These are phyloP conservation scores for Calephelis perditalis DNA, from an alignment of 2,888 invertebrate species.

Conservation along the genomic window DNA sequence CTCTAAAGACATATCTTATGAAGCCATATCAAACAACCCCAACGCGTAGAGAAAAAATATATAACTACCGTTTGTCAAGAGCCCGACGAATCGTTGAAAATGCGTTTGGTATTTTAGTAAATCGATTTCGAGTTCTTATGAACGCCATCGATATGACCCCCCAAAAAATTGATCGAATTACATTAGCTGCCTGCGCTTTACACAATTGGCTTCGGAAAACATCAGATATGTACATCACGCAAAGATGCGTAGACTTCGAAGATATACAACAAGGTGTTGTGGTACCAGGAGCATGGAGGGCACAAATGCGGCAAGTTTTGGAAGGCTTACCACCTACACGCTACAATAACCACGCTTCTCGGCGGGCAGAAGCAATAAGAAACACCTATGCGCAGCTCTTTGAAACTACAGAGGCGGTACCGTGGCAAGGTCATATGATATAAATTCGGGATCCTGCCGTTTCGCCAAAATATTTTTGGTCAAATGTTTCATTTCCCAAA, in stretches of 20 bases:
- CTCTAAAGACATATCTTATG: constrained; percentile 30
- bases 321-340: constrained; percentile 14
- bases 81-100: constrained; percentile 34
- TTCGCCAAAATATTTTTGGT: too few relatives aligned
- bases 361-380: constrained; percentile 18
- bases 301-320: constrained; percentile 23
- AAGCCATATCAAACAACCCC: constrained; percentile 30
- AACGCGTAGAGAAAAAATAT: constrained; percentile 28
- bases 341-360: constrained; percentile 1
- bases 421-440: constrained; percentile 27
- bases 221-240: constrained; percentile 29
- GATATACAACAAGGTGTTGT: constrained; percentile 27
- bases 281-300: constrained; percentile 28
- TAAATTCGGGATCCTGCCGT: constrained; percentile 9
- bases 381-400: constrained; percentile 27
- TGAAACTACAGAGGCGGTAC: constrained; percentile 25
- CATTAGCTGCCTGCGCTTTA: constrained; percentile 30
- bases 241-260: constrained; percentile 28
- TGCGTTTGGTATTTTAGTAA: constrained; percentile 34
- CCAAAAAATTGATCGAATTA: constrained; percentile 28
- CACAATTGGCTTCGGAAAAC: constrained; percentile 33
- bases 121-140: constrained; percentile 29
- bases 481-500: too few relatives aligned
- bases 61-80: constrained; percentile 34
- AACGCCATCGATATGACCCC: constrained; percentile 23